A percentile compares a stretch with the other conserved stretches of the same genome.
Conservation (phyloP, 2,113 vertebrate species). For the Chaetorhynchus papuensis region DNA sequence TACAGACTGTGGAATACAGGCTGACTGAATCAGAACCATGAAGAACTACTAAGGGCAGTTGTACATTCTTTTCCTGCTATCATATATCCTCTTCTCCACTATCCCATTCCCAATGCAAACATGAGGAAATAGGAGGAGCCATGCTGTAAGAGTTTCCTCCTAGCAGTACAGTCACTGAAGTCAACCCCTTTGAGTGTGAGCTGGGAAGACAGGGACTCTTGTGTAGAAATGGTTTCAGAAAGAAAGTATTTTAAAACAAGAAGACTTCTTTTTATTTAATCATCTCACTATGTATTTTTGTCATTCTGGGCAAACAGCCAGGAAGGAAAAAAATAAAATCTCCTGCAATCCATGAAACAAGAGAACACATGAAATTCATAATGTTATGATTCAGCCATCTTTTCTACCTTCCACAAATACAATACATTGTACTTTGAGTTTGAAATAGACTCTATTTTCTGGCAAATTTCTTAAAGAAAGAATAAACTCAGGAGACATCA, state of each 20-base stretch:
- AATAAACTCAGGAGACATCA: neutral
- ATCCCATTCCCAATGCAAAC: neutral
- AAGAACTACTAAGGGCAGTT: neutral
- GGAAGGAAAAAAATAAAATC: neutral
- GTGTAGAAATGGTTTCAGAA: neutral
- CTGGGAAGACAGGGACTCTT: neutral
- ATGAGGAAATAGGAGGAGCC: neutral
- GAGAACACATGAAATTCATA: neutral
- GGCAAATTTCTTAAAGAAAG: neutral
- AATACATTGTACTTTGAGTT: neutral
- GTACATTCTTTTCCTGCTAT: neutral
- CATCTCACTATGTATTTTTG: neutral
- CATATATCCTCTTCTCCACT: neutral
- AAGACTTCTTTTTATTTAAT: constrained; percentile 1
- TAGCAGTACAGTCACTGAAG: neutral
- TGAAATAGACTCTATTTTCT: neutral
- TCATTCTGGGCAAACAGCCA: constrained; percentile 28
- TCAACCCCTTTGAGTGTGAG: neutral
- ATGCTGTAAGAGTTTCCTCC: neutral
- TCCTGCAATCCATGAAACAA: neutral
- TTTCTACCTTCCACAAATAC: neutral
- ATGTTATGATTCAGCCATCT: neutral
- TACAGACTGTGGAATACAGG: neutral
- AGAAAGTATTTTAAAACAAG: neutral
- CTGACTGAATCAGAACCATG: neutral